Percentiles rank a stretch among this genome's conserved stretches.
phyloP scores from a whole-genome alignment of 1,140 invertebrate species.

The Diorhabda carinulata region DNA sequence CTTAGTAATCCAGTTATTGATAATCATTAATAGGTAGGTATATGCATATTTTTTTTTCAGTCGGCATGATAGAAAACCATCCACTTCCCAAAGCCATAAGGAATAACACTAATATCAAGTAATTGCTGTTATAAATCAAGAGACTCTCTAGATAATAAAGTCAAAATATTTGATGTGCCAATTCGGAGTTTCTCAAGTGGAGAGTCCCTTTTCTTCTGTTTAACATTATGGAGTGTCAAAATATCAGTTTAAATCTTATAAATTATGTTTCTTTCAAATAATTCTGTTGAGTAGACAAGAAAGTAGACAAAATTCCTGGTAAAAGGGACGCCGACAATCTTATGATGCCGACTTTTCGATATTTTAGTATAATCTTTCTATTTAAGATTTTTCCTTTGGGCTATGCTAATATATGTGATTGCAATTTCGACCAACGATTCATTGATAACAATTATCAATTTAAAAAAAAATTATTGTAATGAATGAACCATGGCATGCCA shows the following conservation, averaged over 20 bases:
- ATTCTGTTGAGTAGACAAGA: slow-evolving; percentile 4
- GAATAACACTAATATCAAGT: neutral
- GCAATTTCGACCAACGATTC: too few species aligned
- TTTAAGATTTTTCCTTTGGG: too few species aligned
- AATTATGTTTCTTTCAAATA: slow-evolving; percentile 11
- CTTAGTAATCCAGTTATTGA: too few species aligned
- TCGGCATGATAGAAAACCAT: too few species aligned
- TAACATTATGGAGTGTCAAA: slow-evolving; percentile 20
- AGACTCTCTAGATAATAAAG: slow-evolving; percentile 6
- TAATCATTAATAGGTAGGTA: too few species aligned
- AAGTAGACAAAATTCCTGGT: neutral
- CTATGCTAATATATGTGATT: too few species aligned
- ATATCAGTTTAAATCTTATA: slow-evolving; percentile 4
- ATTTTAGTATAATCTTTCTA: too few species aligned
- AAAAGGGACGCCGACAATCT: slow-evolving; percentile 7
- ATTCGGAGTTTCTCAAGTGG: slow-evolving; percentile 12
- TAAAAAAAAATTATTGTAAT: too few species aligned
- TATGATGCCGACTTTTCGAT: neutral
- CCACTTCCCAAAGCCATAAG: too few species aligned
- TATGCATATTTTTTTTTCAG: too few species aligned
- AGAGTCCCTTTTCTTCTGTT: slow-evolving; percentile 17
- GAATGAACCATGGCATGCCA: too few species aligned
- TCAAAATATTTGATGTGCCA: slow-evolving; percentile 20
- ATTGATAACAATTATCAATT: too few species aligned
- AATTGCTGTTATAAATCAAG: neutral